Evolutionary conservation across 2,888 invertebrate genomes (phyloP), one percentile per base, ranked within the genome.

Genomic region (Drosophila birchii): DNA sequence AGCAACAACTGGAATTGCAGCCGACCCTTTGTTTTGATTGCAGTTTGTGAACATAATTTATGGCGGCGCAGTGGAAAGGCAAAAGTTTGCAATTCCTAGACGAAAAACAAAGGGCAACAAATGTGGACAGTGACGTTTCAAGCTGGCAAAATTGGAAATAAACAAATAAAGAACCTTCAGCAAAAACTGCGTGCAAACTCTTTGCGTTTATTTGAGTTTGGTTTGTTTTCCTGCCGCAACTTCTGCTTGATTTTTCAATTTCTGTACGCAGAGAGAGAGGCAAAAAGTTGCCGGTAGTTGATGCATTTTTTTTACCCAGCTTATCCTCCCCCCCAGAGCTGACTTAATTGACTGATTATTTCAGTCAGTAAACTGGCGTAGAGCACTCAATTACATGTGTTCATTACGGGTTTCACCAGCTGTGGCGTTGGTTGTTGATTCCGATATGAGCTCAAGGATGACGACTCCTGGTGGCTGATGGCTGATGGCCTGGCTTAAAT

Each of bases 11-110:
- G 57, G 67, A 75, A 71, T 29, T 79, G 68, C 71, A 73, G 72
- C 72, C 71, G 26, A 73, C 53, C 64, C 53, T 74, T 51, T 73
- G 66, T 53, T 75, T 79, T 82, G 80, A 82, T 85, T 87, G 82
- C 82, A 85, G 87, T 84, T 87, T 75, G 67, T 49, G 73, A 74
- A 80, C 80, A 78, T 85, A 84, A 80, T 80, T 87, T 87, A 84
- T 87, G 67, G 78, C 85, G 71, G 58, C 61, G 67, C 63, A 74
- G 59, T 20, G 68, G 36, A 41, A 36, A 29, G 59, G 56, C 54
- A 71, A 78, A 84, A 81, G 59, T 86, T 84, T 80, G 74, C 77
- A 29, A 26, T 20, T 61, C 63, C 78, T 67, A 68, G 59, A 47
- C 60, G 16, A 53, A 59, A 56, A 75, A 61, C 75, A 61, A 59